Conservation (phyloP, 64 coral and sea anemone species). For the Montipora sp. region DNA sequence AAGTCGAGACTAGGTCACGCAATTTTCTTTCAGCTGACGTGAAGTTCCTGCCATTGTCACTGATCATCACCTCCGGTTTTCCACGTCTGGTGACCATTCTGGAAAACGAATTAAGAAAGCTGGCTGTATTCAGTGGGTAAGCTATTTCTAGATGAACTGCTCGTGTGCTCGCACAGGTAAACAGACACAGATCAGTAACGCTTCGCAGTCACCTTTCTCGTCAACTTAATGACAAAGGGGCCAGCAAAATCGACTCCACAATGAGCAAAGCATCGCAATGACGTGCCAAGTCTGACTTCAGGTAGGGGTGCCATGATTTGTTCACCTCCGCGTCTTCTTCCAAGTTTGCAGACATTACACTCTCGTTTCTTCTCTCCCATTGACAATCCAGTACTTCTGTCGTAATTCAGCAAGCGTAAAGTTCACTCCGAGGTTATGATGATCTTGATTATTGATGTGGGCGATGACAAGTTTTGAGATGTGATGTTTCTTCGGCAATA, state of each 20-base stretch:
- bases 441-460: not conserved
- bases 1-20: not conserved
- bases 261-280: constrained; percentile 16
- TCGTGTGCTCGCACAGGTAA: no score
- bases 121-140: no score
- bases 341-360: constrained; percentile 22
- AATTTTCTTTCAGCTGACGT: no score
- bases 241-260: no score
- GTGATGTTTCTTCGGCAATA: constrained; percentile 39
- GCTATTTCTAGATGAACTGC: no score
- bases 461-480: constrained; percentile 19
- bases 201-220: no score
- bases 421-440: constrained; percentile 13
- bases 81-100: no score
- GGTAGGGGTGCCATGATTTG: constrained; percentile 50
- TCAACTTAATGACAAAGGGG: no score
- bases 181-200: no score
- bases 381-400: constrained; percentile 30
- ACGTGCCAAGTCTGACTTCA: constrained; percentile 6
- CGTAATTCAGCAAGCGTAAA: constrained; percentile 39
- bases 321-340: not conserved
- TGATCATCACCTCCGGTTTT: no score
- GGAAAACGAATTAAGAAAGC: no score
- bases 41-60: no score
- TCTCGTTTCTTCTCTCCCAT: constrained; percentile 49